Conservation (phyloP, 2,797 vertebrate genomes). For the Enteromius radiatus region DNA sequence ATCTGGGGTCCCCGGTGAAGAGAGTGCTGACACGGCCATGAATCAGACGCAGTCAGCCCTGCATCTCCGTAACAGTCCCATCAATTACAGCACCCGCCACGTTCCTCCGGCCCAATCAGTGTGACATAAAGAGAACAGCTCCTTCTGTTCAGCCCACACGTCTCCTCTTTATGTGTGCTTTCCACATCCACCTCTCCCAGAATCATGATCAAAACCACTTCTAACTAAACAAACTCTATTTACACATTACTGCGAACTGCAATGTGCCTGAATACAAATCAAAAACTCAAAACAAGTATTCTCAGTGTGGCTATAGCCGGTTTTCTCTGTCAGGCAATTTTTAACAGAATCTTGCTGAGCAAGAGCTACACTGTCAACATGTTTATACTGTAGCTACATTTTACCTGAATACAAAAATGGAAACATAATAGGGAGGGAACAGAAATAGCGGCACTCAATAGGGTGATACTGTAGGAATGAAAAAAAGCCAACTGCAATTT, state of each 20-base stretch:
- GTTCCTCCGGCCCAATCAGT: constrained; percentile 8
- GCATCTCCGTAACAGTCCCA: constrained; percentile 8
- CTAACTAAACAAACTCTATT: background rate
- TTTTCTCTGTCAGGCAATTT: background rate
- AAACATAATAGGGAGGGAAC: background rate
- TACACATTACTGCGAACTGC: background rate
- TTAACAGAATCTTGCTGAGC: background rate
- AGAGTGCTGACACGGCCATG: constrained; percentile 54
- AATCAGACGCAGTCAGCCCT: constrained; percentile 45
- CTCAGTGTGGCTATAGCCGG: background rate
- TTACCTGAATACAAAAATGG: background rate
- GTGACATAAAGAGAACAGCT: constrained; percentile 13
- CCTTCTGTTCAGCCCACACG: background rate
- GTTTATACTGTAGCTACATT: background rate
- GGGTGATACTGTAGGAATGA: background rate
- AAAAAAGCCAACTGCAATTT: background rate
- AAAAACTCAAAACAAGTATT: background rate
- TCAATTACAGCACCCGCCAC: constrained; percentile 31
- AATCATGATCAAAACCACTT: background rate
- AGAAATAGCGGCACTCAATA: background rate
- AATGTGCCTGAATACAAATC: background rate
- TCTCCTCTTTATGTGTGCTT: background rate
- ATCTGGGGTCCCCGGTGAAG: constrained; percentile 40
- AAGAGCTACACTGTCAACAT: background rate
- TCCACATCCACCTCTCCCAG: background rate